phyloP scores from a whole-genome alignment of 2,888 invertebrate species.

The Eristalis intricaria region DNA sequence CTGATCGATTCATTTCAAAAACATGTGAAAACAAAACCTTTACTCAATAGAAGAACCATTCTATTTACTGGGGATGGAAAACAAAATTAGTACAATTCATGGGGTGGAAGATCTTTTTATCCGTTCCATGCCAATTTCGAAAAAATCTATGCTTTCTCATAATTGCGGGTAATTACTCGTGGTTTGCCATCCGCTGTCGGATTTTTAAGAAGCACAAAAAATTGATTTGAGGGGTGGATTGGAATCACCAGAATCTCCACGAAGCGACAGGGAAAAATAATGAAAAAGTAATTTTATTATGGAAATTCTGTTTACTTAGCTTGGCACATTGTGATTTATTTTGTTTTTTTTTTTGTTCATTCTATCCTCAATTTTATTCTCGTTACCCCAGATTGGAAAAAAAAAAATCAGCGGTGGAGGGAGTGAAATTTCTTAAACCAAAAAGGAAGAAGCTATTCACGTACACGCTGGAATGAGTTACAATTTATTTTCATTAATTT shows the following conservation, averaged over 20 bases:
- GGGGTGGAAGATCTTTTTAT: constrained; percentile 11
- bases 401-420: constrained; percentile 9
- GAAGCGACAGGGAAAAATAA: constrained; percentile 63
- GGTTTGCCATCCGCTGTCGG: constrained; percentile 38
- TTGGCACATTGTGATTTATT: constrained; percentile 66
- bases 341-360: constrained; percentile 28
- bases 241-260: constrained; percentile 15
- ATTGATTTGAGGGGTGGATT: constrained; percentile 48
- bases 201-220: constrained; percentile 28
- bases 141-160: constrained; percentile 39
- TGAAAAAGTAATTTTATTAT: constrained; percentile 72
- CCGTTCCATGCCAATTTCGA: background rate
- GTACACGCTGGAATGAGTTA: constrained; percentile 51
- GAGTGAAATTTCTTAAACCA: constrained; percentile 17
- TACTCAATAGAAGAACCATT: background rate
- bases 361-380: constrained; percentile 57
- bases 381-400: constrained; percentile 30
- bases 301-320: constrained; percentile 70
- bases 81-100: background rate
- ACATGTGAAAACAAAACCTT: background rate
- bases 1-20: background rate
- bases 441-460: constrained; percentile 37
- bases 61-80: no score
- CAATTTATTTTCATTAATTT: constrained; percentile 72
- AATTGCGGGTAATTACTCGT: constrained; percentile 66